These are phyloP conservation scores for Achatina immaculata DNA, from an alignment of 1,140 invertebrate species.

Conservation along the genomic window DNA sequence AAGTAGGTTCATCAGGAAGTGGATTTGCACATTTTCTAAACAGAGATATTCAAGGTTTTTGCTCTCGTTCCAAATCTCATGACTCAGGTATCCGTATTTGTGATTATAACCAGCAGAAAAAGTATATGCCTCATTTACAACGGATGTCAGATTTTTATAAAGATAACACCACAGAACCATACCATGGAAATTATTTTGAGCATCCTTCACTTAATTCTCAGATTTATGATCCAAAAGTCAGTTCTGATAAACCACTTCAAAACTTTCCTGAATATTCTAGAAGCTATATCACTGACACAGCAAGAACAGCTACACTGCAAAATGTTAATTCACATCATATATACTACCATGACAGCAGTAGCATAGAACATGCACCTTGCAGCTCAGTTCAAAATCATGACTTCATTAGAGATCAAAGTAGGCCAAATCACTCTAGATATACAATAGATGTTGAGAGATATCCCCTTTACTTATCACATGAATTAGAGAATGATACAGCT, in stretches of 20 bases:
- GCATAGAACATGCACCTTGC: slow-evolving; percentile 43
- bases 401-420: slow-evolving; percentile 48
- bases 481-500: slow-evolving; percentile 64
- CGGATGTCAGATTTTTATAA: neutral
- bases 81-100: neutral
- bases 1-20: neutral
- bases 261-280: neutral
- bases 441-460: slow-evolving; percentile 94
- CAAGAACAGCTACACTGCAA: slow-evolving; percentile 91
- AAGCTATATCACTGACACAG: slow-evolving; percentile 83
- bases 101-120: neutral
- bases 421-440: slow-evolving; percentile 73
- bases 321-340: slow-evolving; percentile 78
- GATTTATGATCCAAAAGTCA: neutral
- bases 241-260: neutral
- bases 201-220: neutral
- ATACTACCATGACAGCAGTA: slow-evolving; percentile 33
- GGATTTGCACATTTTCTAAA: neutral
- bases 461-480: slow-evolving; percentile 83
- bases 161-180: neutral
- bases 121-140: neutral
- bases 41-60: neutral
- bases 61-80: neutral
- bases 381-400: slow-evolving; percentile 56
- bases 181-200: neutral